Evolutionary conservation across 2,888 invertebrate species (phyloP).

Genomic region (Trichopoda pennipes): DNA sequence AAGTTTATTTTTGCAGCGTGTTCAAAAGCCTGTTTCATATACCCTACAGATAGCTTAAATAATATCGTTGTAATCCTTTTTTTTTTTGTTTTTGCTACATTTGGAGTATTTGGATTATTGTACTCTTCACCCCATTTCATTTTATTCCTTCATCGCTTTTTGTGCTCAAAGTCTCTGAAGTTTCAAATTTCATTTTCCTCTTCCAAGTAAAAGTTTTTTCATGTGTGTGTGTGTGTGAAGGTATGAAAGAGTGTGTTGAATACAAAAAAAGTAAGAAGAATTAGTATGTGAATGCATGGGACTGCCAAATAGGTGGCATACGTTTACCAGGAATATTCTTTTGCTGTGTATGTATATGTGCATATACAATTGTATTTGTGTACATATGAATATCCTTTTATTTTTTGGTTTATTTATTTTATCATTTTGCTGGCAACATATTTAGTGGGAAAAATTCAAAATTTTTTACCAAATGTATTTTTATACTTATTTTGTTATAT

Average conservation of each 20-base stretch:
- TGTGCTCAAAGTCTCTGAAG: conserved; percentile 3
- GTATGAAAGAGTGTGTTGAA: background rate
- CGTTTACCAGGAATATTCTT: conserved; percentile 1
- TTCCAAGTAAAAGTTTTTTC: conserved; percentile 39
- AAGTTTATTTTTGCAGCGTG: too few relatives aligned
- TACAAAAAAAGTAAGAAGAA: too few relatives aligned
- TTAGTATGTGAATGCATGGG: too few relatives aligned
- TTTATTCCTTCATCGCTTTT: conserved; percentile 4
- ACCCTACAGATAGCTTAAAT: background rate
- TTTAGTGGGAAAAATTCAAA: conserved; percentile 50
- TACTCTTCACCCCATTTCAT: conserved; percentile 8
- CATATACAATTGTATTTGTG: background rate
- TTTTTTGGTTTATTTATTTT: background rate
- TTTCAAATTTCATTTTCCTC: conserved; percentile 42
- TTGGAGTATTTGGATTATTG: too few relatives aligned
- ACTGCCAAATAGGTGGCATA: background rate
- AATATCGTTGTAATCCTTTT: background rate
- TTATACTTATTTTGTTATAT: background rate
- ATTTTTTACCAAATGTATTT: conserved; percentile 27
- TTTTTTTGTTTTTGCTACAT: too few relatives aligned
- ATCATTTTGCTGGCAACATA: conserved; percentile 33
- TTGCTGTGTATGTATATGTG: conserved; percentile 8
- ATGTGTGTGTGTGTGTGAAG: background rate
- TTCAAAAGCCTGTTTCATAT: background rate
- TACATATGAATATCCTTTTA: conserved; percentile 1